phyloP scores from a whole-genome alignment of 1,140 invertebrate genomes.

The Lysiphlebus fabarum region DNA sequence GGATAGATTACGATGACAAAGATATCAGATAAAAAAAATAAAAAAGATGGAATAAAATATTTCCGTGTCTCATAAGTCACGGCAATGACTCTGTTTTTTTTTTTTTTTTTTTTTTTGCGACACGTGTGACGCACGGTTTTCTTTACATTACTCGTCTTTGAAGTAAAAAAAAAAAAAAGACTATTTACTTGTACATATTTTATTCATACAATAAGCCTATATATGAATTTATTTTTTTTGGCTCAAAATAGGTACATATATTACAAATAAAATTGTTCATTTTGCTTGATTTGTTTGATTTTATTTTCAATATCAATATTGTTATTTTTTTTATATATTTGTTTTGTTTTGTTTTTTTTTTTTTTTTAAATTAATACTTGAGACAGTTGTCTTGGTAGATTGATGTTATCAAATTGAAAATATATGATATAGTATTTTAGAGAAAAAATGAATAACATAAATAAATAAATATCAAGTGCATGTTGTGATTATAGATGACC shows the following conservation, averaged over 20 bases:
- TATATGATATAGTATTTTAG: too few species aligned
- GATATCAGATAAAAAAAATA: neutral
- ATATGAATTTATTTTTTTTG: neutral
- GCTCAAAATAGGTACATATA: neutral
- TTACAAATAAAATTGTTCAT: neutral
- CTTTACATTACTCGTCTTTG: conserved; percentile 4
- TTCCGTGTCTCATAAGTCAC: conserved; percentile 46
- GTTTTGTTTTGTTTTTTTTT: too few species aligned
- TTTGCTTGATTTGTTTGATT: neutral
- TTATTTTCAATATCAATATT: neutral
- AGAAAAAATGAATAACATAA: too few species aligned
- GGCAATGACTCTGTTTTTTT: conserved; percentile 49
- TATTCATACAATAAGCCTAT: too few species aligned
- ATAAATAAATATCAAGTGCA: too few species aligned
- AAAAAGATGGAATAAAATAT: conserved; percentile 3
- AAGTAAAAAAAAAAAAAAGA: too few species aligned
- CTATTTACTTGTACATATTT: too few species aligned
- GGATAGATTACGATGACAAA: neutral
- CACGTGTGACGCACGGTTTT: conserved; percentile 41
- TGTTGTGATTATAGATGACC: too few species aligned
- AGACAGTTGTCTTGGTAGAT: too few species aligned
- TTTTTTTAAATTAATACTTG: neutral
- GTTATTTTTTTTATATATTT: conserved; percentile 2
- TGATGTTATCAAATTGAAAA: too few species aligned
- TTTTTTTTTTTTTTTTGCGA: conserved; percentile 33